Conservation (phyloP, 2,888 invertebrate genomes). For the Acleris emargana region DNA sequence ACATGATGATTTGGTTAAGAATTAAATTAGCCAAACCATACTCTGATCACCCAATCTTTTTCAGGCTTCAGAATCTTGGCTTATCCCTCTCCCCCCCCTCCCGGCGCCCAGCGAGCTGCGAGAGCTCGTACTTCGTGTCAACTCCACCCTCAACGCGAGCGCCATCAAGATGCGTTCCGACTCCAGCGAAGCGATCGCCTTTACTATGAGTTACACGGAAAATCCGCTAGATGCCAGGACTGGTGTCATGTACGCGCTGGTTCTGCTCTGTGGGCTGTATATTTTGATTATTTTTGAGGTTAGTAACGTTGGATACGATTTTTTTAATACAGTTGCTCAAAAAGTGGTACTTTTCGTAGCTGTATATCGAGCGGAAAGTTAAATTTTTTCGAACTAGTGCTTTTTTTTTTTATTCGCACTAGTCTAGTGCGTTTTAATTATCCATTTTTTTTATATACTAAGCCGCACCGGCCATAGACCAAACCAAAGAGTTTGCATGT, state of each 20-base stretch:
- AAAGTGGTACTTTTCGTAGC: no score
- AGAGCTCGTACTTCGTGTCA: slow-evolving; percentile 64
- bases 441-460: no score
- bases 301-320: slow-evolving; percentile 39
- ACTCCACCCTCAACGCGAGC: slow-evolving; percentile 31
- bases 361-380: no score
- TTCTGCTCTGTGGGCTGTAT: slow-evolving; percentile 88
- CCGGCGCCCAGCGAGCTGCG: slow-evolving; percentile 73
- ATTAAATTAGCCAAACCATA: no score
- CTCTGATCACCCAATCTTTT: no score
- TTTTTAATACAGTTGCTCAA: no score
- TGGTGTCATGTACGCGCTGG: slow-evolving; percentile 87
- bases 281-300: slow-evolving; percentile 91
- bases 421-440: no score
- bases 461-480: no score
- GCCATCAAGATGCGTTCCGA: slow-evolving; percentile 4
- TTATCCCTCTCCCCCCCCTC: slow-evolving; percentile 73
- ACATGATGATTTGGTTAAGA: no score
- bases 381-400: no score
- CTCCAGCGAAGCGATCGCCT: slow-evolving; percentile 37
- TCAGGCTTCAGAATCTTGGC: slow-evolving; percentile 80
- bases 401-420: no score
- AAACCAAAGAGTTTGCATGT: no score
- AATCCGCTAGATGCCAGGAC: slow-evolving; percentile 84
- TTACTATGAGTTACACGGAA: slow-evolving; percentile 73